phyloP scores from a whole-genome alignment of 2,113 vertebrate species.

The Caranx melampygus region DNA sequence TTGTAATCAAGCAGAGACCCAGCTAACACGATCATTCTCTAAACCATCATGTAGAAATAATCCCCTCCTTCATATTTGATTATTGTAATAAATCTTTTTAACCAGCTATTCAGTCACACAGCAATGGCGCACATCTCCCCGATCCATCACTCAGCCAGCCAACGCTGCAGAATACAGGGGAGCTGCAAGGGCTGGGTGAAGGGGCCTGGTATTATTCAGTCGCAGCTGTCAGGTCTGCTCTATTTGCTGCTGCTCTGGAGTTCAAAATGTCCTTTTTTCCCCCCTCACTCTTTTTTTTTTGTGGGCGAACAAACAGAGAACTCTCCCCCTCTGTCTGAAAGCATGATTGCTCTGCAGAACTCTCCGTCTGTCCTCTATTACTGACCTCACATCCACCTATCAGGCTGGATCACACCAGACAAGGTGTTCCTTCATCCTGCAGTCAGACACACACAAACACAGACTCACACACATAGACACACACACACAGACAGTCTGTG shows the following conservation, averaged over 20 bases:
- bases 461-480: conserved; percentile 22
- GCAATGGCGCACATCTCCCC: conserved; percentile 49
- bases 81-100: conserved; percentile 82
- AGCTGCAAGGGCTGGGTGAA: conserved; percentile 25
- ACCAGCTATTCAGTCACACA: conserved; percentile 74
- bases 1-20: conserved; percentile 77
- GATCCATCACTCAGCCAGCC: conserved; percentile 52
- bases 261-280: conserved; percentile 41
- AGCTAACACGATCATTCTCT: conserved; percentile 79
- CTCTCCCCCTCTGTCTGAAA: conserved; percentile 46
- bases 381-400: conserved; percentile 64
- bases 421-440: conserved; percentile 66
- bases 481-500: conserved; percentile 30
- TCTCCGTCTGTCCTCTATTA: conserved; percentile 65
- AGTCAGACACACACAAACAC: conserved; percentile 11
- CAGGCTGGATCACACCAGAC: conserved; percentile 62
- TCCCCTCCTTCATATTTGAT: conserved; percentile 81
- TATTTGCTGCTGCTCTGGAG: conserved; percentile 60
- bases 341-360: conserved; percentile 68
- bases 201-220: conserved; percentile 35
- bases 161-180: conserved; percentile 36
- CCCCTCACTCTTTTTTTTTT: conserved; percentile 8
- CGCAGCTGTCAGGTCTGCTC: conserved; percentile 55
- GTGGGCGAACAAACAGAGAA: conserved; percentile 50
- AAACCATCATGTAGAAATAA: conserved; percentile 78